A percentile compares a stretch with the other conserved stretches of the same genome.
phyloP scores from a whole-genome alignment of 2,888 invertebrate genomes.

The Thera obeliscata region DNA sequence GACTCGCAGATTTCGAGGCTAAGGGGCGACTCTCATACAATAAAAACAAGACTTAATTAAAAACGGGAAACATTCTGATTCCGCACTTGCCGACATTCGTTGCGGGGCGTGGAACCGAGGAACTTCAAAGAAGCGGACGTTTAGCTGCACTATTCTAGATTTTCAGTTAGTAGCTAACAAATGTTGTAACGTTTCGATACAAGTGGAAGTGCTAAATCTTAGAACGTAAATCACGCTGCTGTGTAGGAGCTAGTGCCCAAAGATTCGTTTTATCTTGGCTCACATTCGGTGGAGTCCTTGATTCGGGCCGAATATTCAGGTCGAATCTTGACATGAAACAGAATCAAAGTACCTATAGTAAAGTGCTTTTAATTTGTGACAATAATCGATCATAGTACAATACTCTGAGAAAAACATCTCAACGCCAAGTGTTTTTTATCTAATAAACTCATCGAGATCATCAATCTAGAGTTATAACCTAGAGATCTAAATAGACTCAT shows the following conservation, averaged over 20 bases:
- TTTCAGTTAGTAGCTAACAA: slow-evolving; percentile 63
- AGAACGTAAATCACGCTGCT: slow-evolving; percentile 67
- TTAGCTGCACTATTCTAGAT: slow-evolving; percentile 56
- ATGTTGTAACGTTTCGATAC: slow-evolving; percentile 73
- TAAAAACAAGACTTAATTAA: slow-evolving; percentile 69
- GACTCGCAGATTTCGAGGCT: slow-evolving; percentile 47
- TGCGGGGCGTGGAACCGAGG: slow-evolving; percentile 48
- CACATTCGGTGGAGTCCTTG: slow-evolving; percentile 13
- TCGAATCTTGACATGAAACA: not conserved
- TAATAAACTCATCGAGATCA: no score
- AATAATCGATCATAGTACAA: not conserved
- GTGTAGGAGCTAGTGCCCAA: slow-evolving; percentile 36
- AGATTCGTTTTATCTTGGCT: slow-evolving; percentile 21
- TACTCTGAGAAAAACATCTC: not conserved
- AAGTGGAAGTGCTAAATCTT: slow-evolving; percentile 73
- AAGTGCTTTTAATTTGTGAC: not conserved
- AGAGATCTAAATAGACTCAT: no score
- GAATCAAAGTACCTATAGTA: not conserved
- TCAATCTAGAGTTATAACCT: no score
- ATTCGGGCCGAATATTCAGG: slow-evolving; percentile 2
- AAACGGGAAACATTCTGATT: slow-evolving; percentile 57
- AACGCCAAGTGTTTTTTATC: no score
- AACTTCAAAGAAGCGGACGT: slow-evolving; percentile 49
- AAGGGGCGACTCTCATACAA: slow-evolving; percentile 50
- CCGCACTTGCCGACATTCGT: slow-evolving; percentile 46